Evolutionary conservation across 1,140 invertebrate species (phyloP).

Genomic region (Apis dorsata): DNA sequence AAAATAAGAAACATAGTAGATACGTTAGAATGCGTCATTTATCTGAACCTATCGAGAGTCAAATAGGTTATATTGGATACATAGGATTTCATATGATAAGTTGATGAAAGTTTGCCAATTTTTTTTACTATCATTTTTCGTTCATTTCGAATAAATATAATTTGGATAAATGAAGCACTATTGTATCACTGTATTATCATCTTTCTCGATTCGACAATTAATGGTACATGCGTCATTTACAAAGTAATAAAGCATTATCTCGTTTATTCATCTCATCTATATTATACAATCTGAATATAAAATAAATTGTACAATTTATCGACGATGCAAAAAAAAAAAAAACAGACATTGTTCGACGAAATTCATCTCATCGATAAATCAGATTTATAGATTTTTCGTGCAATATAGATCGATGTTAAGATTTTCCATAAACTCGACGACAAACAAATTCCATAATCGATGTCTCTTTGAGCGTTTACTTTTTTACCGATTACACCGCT

Average conservation of each 20-base stretch:
- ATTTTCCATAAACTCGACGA: neutral
- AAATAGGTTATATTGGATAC: no score
- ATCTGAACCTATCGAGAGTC: neutral
- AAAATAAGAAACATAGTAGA: neutral
- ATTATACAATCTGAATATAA: neutral
- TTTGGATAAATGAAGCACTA: neutral
- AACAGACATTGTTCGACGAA: neutral
- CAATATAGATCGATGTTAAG: neutral
- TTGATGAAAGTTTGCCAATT: neutral
- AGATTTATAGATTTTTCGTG: neutral
- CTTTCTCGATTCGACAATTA: neutral
- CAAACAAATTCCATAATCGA: neutral
- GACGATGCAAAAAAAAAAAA: neutral
- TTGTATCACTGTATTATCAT: neutral
- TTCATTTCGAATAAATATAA: neutral
- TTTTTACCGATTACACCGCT: constrained; percentile 32
- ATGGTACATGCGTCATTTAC: neutral
- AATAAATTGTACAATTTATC: neutral
- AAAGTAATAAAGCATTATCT: constrained; percentile 15
- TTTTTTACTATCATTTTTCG: neutral
- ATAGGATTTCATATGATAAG: neutral
- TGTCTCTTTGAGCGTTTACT: constrained; percentile 47
- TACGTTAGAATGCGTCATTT: neutral
- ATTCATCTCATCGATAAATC: neutral
- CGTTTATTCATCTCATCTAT: constrained; percentile 14